Evolutionary conservation across 1,140 invertebrate genomes (phyloP).

Genomic region (Ceratina japonica): DNA sequence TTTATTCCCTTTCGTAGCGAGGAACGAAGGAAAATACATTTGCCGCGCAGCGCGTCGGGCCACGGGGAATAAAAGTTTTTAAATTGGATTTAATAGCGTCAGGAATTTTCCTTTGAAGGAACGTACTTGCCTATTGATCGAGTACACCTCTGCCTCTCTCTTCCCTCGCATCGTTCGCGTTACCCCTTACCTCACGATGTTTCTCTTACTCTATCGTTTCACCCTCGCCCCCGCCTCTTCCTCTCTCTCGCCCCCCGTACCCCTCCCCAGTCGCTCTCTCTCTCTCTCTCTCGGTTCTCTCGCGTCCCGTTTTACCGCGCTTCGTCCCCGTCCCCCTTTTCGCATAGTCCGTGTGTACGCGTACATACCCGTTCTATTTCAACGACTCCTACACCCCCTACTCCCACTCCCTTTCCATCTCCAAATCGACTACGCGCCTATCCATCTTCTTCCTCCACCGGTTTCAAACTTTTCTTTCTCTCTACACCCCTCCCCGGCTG

Average conservation of each 20-base stretch:
- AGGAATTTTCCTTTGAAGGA: conserved; percentile 78
- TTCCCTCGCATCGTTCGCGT: conserved; percentile 21
- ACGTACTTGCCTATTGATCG: conserved; percentile 73
- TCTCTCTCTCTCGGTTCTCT: neutral
- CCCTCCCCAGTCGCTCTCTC: too few relatives aligned
- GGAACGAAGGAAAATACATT: conserved; percentile 61
- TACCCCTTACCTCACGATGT: conserved; percentile 45
- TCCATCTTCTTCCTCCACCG: conserved; percentile 44
- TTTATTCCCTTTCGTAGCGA: conserved; percentile 67
- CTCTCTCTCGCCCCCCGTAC: neutral
- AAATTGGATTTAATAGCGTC: conserved; percentile 79
- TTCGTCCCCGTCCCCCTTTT: neutral
- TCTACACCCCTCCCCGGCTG: conserved; percentile 3
- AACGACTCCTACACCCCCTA: conserved; percentile 22
- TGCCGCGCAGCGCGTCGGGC: conserved; percentile 31
- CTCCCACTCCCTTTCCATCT: conserved; percentile 18
- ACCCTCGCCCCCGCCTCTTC: neutral
- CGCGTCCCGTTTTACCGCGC: conserved; percentile 19
- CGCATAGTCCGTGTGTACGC: conserved; percentile 18
- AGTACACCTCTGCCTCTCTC: conserved; percentile 37
- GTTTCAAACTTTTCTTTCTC: conserved; percentile 47
- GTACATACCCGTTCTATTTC: conserved; percentile 44
- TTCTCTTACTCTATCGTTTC: conserved; percentile 37
- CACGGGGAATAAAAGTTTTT: conserved; percentile 75
- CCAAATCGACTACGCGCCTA: conserved; percentile 49